phyloP scores from a whole-genome alignment of 2,113 vertebrate species.

The Poeciliopsis occidentalis region DNA sequence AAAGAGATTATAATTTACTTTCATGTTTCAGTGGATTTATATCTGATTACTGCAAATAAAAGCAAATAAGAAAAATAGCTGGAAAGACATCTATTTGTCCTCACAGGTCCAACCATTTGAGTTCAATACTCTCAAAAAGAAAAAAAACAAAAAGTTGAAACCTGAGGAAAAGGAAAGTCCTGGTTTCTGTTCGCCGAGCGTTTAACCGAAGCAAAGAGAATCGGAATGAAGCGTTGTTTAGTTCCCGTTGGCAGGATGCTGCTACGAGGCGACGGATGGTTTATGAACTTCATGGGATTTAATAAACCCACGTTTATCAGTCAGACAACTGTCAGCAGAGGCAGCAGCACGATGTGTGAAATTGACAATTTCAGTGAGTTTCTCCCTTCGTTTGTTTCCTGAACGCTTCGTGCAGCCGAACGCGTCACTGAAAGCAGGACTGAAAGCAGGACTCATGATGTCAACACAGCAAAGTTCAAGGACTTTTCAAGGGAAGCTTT shows the following conservation, averaged over 20 bases:
- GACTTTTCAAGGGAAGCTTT: too few species aligned
- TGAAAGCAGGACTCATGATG: background rate
- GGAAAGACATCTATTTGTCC: slow-evolving; percentile 1
- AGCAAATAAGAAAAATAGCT: background rate
- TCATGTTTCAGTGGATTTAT: background rate
- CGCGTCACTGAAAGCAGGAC: background rate
- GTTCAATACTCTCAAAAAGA: background rate
- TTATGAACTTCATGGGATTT: background rate
- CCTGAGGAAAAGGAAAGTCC: background rate
- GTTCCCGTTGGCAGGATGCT: background rate
- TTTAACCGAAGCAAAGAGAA: background rate
- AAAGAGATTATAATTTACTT: background rate
- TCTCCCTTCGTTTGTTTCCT: background rate
- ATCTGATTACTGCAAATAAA: background rate
- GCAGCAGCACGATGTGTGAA: background rate
- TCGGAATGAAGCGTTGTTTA: background rate
- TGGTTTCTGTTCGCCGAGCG: background rate
- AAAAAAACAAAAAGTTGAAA: background rate
- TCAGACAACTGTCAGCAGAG: slow-evolving; percentile 1
- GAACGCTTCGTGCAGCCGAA: background rate
- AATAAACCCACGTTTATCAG: background rate
- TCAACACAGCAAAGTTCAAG: too few species aligned
- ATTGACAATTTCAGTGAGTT: background rate
- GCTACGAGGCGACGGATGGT: background rate
- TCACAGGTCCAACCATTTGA: background rate